phyloP scores from a whole-genome alignment of 2,113 vertebrate genomes.

The Octodon degus region DNA sequence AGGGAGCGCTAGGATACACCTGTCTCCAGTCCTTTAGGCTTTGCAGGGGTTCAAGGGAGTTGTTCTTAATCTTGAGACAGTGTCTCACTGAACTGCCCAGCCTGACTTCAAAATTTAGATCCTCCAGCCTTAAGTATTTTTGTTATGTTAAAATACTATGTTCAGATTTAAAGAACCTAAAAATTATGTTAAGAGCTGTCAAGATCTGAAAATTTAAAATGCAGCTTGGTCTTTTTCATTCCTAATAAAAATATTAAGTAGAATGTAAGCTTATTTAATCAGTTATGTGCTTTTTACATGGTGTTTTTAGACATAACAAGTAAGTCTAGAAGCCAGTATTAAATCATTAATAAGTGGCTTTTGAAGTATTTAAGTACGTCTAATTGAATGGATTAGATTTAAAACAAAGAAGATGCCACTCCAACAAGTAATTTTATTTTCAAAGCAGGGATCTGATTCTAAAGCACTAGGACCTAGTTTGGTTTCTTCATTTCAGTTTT shows the following conservation, averaged over 20 bases:
- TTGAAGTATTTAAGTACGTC: neutral
- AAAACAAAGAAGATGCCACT: neutral
- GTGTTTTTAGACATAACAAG: conserved; percentile 37
- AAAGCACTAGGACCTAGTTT: neutral
- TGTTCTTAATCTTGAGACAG: neutral
- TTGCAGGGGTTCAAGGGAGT: neutral
- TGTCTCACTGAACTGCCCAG: neutral
- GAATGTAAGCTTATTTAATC: conserved; percentile 21
- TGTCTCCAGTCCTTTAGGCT: neutral
- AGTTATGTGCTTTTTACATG: neutral
- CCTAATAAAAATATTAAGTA: conserved; percentile 48
- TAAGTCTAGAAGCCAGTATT: conserved; percentile 57
- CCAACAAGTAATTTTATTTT: conserved; percentile 31
- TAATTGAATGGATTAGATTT: conserved; percentile 52
- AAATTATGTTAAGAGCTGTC: conserved; percentile 49
- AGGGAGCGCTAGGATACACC: neutral
- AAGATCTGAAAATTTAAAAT: neutral
- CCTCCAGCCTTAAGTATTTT: neutral
- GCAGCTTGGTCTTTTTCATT: conserved; percentile 55
- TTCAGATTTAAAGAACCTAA: conserved; percentile 33
- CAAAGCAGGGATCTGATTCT: neutral
- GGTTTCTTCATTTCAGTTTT: neutral
- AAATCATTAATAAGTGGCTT: conserved; percentile 41
- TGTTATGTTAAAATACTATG: conserved; percentile 36
- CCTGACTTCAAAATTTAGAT: neutral